Evolutionary conservation across 92 coral and sea anemone species (phyloP).

Genomic region (Chrysogorgia sp.): DNA sequence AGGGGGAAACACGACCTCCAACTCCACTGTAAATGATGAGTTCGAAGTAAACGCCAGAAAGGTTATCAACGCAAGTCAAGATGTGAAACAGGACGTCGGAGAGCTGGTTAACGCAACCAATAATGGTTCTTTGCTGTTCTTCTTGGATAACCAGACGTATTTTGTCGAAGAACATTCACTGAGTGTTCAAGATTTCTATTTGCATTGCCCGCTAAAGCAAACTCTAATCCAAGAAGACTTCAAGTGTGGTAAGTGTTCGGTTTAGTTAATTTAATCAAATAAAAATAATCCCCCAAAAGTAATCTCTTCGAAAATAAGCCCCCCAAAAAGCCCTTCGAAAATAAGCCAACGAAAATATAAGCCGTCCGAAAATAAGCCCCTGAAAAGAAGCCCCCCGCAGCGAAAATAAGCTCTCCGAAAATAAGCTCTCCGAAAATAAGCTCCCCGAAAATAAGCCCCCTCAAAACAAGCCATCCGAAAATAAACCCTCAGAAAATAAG

Average conservation of each 20-base stretch:
- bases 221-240: slow-evolving; percentile 46
- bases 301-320: too few relatives aligned
- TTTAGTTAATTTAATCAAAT: too few relatives aligned
- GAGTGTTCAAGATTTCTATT: slow-evolving; percentile 47
- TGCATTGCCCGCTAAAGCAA: slow-evolving; percentile 57
- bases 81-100: slow-evolving; percentile 48
- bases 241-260: slow-evolving; percentile 66
- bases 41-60: slow-evolving; percentile 54
- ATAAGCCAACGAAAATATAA: too few relatives aligned
- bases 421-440: too few relatives aligned
- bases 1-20: slow-evolving; percentile 54
- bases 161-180: slow-evolving; percentile 51
- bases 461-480: too few relatives aligned
- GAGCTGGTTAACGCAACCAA: slow-evolving; percentile 56
- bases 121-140: slow-evolving; percentile 27
- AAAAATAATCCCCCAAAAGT: too few relatives aligned
- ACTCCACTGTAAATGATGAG: slow-evolving; percentile 32
- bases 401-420: too few relatives aligned
- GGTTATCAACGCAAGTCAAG: slow-evolving; percentile 59
- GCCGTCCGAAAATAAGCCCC: too few relatives aligned
- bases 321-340: too few relatives aligned
- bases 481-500: too few relatives aligned
- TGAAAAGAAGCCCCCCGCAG: too few relatives aligned
- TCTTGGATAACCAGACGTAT: slow-evolving; percentile 11
- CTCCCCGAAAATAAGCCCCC: too few relatives aligned